Evolutionary conservation across 2,113 vertebrate genomes (phyloP).

Genomic region (Mesitornis unicolor): DNA sequence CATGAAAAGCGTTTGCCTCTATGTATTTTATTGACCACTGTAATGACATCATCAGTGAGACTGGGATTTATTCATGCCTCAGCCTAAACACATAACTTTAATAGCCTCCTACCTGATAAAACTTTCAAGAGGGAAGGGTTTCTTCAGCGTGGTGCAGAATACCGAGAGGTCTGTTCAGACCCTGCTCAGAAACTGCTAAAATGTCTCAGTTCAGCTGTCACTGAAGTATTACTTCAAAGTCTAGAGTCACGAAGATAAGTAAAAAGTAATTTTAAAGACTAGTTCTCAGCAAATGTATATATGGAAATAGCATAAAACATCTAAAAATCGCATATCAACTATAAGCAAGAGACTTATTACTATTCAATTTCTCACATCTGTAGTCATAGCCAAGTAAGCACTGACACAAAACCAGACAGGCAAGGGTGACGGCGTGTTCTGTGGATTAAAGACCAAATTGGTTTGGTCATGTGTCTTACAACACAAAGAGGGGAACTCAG

Average conservation of each 20-base stretch:
- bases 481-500: neutral
- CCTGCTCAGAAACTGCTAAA: conserved; percentile 34
- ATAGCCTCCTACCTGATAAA: conserved; percentile 76
- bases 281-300: conserved; percentile 50
- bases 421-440: neutral
- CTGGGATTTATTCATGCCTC: conserved; percentile 73
- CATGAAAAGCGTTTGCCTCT: conserved; percentile 63
- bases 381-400: conserved; percentile 34
- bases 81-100: conserved; percentile 69
- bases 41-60: conserved; percentile 76
- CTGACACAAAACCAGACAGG: neutral
- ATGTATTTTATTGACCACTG: conserved; percentile 74
- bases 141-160: conserved; percentile 53
- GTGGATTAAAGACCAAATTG: conserved; percentile 18
- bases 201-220: conserved; percentile 61
- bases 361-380: conserved; percentile 38
- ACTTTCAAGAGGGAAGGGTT: conserved; percentile 70
- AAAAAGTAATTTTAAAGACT: conserved; percentile 68
- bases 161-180: conserved; percentile 44
- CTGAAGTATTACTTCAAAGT: conserved; percentile 66
- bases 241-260: conserved; percentile 59
- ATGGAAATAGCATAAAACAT: conserved; percentile 41
- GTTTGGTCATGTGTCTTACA: conserved; percentile 33
- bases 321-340: neutral
- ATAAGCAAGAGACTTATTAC: conserved; percentile 48